phyloP scores from a whole-genome alignment of 2,797 vertebrate genomes.

The Gallinago nigripennis region DNA sequence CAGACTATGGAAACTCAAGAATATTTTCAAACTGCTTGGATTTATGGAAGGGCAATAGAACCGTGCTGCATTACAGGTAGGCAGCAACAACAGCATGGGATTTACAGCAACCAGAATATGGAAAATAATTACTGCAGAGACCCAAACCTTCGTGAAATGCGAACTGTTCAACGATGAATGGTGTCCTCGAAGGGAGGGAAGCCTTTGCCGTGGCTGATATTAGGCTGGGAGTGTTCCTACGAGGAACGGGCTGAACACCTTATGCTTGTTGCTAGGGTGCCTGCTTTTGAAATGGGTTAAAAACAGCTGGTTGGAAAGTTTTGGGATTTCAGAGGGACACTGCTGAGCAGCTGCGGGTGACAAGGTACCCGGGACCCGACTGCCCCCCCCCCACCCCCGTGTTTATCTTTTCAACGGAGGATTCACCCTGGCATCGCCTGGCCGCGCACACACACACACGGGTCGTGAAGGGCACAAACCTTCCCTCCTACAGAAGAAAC shows the following conservation, averaged over 20 bases:
- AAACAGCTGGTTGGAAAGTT: background rate
- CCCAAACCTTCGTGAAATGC: background rate
- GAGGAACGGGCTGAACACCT: fast-evolving
- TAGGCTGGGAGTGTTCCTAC: background rate
- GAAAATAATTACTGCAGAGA: background rate
- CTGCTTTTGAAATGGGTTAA: background rate
- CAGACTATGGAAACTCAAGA: background rate
- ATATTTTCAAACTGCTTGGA: background rate
- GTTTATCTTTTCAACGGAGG: background rate
- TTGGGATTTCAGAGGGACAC: background rate
- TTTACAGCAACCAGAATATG: background rate
- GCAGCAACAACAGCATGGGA: background rate
- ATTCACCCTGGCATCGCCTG: fast-evolving
- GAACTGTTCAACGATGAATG: fast-evolving
- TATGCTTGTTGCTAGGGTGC: fast-evolving
- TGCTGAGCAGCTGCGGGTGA: background rate
- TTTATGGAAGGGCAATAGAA: background rate
- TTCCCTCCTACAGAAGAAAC: background rate
- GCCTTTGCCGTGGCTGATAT: background rate
- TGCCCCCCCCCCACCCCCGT: background rate
- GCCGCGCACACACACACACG: fast-evolving
- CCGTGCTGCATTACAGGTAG: fast-evolving
- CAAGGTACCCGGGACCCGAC: background rate
- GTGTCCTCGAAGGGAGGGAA: background rate
- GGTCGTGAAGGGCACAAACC: background rate